Conservation (phyloP, 2,113 vertebrate genomes). For the Petrocephalus microphthalmus region DNA sequence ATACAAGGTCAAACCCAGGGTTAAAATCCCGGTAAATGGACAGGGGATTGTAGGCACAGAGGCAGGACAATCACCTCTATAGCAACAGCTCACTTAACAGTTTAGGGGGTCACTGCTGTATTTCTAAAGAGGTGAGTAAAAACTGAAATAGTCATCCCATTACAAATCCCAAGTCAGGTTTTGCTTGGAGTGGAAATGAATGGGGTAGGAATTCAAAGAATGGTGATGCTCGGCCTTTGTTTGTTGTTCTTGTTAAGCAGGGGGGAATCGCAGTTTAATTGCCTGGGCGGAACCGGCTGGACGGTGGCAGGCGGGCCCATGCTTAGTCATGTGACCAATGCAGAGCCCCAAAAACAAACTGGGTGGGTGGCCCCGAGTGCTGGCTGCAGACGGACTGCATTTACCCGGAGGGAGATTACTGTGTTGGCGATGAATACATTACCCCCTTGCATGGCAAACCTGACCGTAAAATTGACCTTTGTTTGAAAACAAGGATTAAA, state of each 20-base stretch:
- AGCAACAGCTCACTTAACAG: background rate
- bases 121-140: background rate
- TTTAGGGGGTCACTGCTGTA: background rate
- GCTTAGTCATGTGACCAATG: constrained; percentile 10
- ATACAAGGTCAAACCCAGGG: no score
- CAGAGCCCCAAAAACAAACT: constrained; percentile 23
- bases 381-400: background rate
- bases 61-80: background rate
- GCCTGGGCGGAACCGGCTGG: background rate
- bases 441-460: background rate
- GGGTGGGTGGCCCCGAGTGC: constrained; percentile 28
- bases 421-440: background rate
- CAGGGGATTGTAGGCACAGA: background rate
- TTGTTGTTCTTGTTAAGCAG: constrained; percentile 18
- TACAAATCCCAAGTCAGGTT: background rate
- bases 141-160: background rate
- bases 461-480: constrained; percentile 1
- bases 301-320: background rate
- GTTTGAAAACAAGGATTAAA: background rate
- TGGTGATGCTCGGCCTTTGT: background rate
- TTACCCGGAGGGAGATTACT: background rate
- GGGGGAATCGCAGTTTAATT: constrained; percentile 11
- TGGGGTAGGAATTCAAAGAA: constrained; percentile 8
- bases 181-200: constrained; percentile 7
- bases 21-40: background rate